Percentiles rank a stretch among this genome's conserved stretches.
phyloP scores from a whole-genome alignment of 2,888 invertebrate species.

The Eulithis prunata region DNA sequence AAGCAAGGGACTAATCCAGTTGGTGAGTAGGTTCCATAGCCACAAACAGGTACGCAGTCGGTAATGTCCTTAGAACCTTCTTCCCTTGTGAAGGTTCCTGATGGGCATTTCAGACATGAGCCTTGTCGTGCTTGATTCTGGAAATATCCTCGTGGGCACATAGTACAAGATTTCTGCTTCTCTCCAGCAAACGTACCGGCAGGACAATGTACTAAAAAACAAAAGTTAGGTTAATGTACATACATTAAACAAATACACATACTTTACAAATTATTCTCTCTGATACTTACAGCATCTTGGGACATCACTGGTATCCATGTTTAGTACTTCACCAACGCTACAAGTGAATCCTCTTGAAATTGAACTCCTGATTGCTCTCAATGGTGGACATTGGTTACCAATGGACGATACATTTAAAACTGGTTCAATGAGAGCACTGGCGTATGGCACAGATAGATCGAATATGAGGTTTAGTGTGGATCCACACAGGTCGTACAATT shows the following conservation, averaged over 20 bases:
- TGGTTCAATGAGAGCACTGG: constrained; percentile 95
- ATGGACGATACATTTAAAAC: constrained; percentile 94
- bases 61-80: constrained; percentile 93
- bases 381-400: constrained; percentile 96
- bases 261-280: constrained; percentile 1
- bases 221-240: not conserved
- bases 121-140: constrained; percentile 97
- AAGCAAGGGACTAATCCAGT: constrained; percentile 97
- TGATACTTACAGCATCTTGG: constrained; percentile 93
- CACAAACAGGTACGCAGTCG: constrained; percentile 97
- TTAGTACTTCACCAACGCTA: constrained; percentile 95
- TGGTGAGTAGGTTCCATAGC: constrained; percentile 97
- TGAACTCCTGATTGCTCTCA: constrained; percentile 93
- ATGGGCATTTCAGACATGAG: constrained; percentile 94
- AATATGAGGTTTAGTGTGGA: constrained; percentile 96
- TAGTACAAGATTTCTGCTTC: constrained; percentile 95
- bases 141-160: constrained; percentile 96
- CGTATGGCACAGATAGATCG: constrained; percentile 96
- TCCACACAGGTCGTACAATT: constrained; percentile 97
- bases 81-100: constrained; percentile 96
- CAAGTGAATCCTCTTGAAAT: constrained; percentile 96
- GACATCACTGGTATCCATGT: constrained; percentile 96
- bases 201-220: constrained; percentile 93
- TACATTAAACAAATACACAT: too few species aligned
- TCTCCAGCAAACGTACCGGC: constrained; percentile 97